Evolutionary conservation across 2,797 vertebrate genomes (phyloP).

Genomic region (Chrysocyon brachyurus): DNA sequence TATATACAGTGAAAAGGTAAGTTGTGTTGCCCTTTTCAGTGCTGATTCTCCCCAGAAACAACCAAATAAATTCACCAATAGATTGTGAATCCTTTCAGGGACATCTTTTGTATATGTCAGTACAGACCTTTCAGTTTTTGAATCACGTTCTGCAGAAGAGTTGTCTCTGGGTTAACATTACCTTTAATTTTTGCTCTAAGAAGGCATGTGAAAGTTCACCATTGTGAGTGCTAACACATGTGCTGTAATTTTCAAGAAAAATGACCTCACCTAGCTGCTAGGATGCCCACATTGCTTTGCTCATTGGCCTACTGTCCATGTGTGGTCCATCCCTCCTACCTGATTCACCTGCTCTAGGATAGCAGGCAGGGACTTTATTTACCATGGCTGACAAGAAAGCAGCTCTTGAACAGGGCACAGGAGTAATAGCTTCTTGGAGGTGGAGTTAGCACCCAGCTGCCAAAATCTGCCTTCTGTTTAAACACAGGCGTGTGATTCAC

Average conservation of each 20-base stretch:
- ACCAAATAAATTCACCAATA: neutral
- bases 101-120: neutral
- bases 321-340: neutral
- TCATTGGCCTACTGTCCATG: neutral
- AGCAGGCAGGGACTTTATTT: neutral
- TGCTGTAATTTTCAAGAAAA: neutral
- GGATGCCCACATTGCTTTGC: neutral
- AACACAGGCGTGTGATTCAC: neutral
- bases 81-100: neutral
- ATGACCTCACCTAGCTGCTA: neutral
- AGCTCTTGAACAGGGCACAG: neutral
- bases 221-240: neutral
- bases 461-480: constrained; percentile 29
- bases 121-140: neutral
- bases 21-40: neutral
- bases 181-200: neutral
- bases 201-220: neutral
- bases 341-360: neutral
- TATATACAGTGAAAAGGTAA: neutral
- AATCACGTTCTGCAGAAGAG: neutral
- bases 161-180: neutral
- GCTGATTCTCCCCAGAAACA: neutral
- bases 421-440: constrained; percentile 3
- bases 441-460: constrained; percentile 1
- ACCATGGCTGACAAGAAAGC: neutral